Evolutionary conservation across 2,888 invertebrate genomes (phyloP).

Genomic region (Yponomeuta plumbellus): DNA sequence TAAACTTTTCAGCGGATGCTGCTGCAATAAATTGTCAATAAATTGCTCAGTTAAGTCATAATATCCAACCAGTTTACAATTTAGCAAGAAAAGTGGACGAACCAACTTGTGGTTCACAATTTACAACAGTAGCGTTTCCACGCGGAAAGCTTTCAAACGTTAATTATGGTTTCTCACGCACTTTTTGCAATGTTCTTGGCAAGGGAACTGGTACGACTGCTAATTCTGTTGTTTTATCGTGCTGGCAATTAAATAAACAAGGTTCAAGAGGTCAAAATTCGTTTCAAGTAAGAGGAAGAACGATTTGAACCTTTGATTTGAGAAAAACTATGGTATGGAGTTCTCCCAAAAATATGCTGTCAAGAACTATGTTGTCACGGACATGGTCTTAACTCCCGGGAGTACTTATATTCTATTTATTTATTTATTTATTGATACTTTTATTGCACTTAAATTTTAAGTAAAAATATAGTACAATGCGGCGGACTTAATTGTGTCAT

Average conservation of each 20-base stretch:
- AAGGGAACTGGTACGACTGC: neutral
- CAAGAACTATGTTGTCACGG: too few species aligned
- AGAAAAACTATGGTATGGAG: too few species aligned
- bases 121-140: neutral
- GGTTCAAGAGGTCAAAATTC: neutral
- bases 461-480: too few species aligned
- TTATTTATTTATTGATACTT: too few species aligned
- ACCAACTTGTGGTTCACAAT: neutral
- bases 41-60: neutral
- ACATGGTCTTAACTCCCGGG: too few species aligned
- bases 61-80: neutral
- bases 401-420: too few species aligned
- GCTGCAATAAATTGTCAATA: neutral
- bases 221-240: neutral
- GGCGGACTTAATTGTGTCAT: too few species aligned
- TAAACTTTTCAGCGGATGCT: neutral
- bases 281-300: too few species aligned
- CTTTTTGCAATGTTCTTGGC: neutral
- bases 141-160: neutral
- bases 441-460: too few species aligned
- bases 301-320: too few species aligned
- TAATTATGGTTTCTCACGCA: slow-evolving; percentile 1
- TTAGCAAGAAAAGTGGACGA: neutral
- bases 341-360: too few species aligned
- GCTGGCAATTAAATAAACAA: neutral